phyloP scores from a whole-genome alignment of 2,888 invertebrate genomes.

The Thumatha senex region DNA sequence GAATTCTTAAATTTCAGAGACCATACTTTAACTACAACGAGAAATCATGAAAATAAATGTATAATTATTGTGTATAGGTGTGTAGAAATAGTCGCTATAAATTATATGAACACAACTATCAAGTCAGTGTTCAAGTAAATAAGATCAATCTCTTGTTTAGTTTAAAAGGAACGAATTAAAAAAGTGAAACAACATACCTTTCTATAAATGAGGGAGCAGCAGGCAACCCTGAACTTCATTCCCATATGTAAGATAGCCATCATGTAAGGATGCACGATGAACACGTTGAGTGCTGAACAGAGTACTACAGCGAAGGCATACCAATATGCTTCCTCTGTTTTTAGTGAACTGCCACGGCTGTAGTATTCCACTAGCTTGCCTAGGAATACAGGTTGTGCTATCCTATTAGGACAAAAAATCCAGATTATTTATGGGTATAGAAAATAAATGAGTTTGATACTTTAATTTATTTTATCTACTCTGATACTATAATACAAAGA shows the following conservation, averaged over 20 bases:
- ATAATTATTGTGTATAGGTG: too few relatives aligned
- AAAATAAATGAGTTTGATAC: too few relatives aligned
- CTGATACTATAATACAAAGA: too few relatives aligned
- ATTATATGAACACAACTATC: too few relatives aligned
- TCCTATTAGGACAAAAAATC: constrained; percentile 58
- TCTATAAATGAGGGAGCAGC: constrained; percentile 92
- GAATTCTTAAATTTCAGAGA: too few relatives aligned
- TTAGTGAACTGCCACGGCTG: constrained; percentile 61
- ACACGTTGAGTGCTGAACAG: constrained; percentile 89
- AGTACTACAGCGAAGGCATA: constrained; percentile 89
- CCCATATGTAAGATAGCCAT: constrained; percentile 91
- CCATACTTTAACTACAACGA: too few relatives aligned
- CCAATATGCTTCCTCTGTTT: constrained; percentile 86
- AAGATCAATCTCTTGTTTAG: too few relatives aligned
- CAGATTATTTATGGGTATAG: background rate
- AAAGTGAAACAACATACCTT: constrained; percentile 74
- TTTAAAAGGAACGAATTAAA: too few relatives aligned
- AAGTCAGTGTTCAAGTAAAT: too few relatives aligned
- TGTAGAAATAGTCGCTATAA: too few relatives aligned
- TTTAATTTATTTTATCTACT: too few relatives aligned
- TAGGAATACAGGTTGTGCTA: constrained; percentile 86
- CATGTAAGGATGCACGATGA: constrained; percentile 95
- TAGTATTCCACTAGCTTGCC: constrained; percentile 86
- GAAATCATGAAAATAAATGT: too few relatives aligned
- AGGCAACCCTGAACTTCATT: constrained; percentile 92